Conservation (phyloP, 2,888 invertebrate genomes). For the Azorinus chamasolen region DNA sequence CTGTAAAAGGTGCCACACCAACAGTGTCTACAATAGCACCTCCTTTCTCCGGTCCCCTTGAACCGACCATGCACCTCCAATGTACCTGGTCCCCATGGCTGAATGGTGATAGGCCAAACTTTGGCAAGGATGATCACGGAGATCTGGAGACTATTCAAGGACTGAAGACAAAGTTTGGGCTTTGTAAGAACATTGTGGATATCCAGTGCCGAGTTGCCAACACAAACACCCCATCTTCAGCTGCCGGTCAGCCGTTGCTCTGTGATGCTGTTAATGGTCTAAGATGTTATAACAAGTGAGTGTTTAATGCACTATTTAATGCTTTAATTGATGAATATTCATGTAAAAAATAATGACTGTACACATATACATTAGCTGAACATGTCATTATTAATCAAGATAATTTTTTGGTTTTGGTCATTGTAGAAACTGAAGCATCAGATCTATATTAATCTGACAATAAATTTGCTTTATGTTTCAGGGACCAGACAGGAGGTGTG, state of each 20-base stretch:
- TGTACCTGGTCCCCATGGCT: conserved; percentile 80
- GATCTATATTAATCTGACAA: neutral
- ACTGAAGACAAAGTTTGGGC: conserved; percentile 70
- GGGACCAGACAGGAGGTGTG: conserved; percentile 66
- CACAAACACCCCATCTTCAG: conserved; percentile 60
- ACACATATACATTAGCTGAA: too few species aligned
- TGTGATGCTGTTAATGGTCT: conserved; percentile 80
- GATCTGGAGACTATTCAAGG: conserved; percentile 73
- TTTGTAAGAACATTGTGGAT: conserved; percentile 74
- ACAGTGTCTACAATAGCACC: conserved; percentile 50
- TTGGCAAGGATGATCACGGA: conserved; percentile 63
- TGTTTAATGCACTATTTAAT: too few species aligned
- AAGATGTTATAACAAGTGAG: conserved; percentile 78
- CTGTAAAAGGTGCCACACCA: conserved; percentile 26
- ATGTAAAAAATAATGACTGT: too few species aligned
- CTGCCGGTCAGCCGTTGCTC: conserved; percentile 77
- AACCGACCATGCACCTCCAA: conserved; percentile 47
- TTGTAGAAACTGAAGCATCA: too few species aligned
- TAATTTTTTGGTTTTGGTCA: too few species aligned
- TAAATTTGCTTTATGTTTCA: conserved; percentile 23
- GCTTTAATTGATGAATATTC: too few species aligned
- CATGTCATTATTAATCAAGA: too few species aligned
- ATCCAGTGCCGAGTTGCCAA: conserved; percentile 73
- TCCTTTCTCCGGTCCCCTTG: conserved; percentile 17
- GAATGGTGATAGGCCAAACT: conserved; percentile 72